Conservation (phyloP, 2,113 vertebrate species). For the Phalacrocorax brasilianus region DNA sequence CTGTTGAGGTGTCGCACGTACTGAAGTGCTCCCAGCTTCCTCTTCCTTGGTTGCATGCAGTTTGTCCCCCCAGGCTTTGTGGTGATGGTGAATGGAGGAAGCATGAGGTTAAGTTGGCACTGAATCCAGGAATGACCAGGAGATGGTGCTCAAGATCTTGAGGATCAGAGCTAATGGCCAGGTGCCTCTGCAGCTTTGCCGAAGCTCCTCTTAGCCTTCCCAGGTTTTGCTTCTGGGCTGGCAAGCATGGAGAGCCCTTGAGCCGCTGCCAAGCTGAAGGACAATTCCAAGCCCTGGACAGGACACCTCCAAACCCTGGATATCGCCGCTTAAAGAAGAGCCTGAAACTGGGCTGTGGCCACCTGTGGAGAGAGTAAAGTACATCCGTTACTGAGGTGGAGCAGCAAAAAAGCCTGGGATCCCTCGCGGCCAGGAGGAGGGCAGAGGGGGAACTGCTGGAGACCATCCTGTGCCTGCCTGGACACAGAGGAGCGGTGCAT, state of each 20-base stretch:
- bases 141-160: constrained; percentile 78
- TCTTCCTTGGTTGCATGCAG: fast-evolving
- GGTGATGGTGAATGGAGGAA: neutral
- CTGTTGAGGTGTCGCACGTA: fast-evolving
- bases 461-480: neutral
- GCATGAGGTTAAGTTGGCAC: neutral
- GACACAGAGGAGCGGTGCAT: neutral
- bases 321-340: neutral
- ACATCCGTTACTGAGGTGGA: neutral
- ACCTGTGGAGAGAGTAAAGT: neutral
- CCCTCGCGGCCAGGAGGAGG: neutral
- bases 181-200: neutral
- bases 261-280: neutral
- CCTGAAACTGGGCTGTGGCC: neutral
- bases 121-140: constrained; percentile 68
- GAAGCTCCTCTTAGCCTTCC: neutral
- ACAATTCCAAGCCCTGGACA: neutral
- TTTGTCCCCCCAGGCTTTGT: neutral
- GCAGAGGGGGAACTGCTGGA: neutral
- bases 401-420: neutral
- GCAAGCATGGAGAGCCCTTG: neutral
- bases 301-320: neutral
- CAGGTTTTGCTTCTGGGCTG: neutral
- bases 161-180: constrained; percentile 22
- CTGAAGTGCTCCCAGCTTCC: neutral